Base-by-base conservation (phyloP, 2,113 vertebrate genomes). In the Nothobranchius furzeri region DNA sequence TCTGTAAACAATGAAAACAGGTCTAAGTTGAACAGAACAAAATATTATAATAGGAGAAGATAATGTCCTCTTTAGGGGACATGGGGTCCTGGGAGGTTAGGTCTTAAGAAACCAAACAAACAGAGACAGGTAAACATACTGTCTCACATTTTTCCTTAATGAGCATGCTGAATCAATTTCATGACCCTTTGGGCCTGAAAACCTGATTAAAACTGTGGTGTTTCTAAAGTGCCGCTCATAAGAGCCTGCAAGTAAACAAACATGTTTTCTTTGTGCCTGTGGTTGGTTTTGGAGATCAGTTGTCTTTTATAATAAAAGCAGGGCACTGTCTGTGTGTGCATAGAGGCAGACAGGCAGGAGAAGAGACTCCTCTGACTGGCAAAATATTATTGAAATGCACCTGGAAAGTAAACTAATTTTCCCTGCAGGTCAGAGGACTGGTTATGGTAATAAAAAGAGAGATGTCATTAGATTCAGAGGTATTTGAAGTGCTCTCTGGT, bases 381-480 rank as follows among this genome's bases (percentile, higher is more conserved):
- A 42, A 54, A 4, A 12, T 61, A 64, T 79, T 81, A 85, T 88
- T 85, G 79, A 82, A 81, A 80, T 73, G 72, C 84, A 69, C 81
- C 82, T 82, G 75, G 75, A 85, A 81, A 81, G 79, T 84, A 81
- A 88, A 87, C 75, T 72, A 42, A 87, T 88, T 84, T 78, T 75
- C 72, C 79, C 62, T 4, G 53, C 0, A 30, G 84, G 86, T 89
- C 88, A 87, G 75, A 88, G 76, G 76, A 79, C 76, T 83, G 81
- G 73, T 87, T 85, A 83, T 84, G 86, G 81, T 84, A 87, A 88
- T 90, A 86, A 87, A 88, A 83, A 67, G 76, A 76, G 75, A 72
- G 83, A 88, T 81, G 85, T 81, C 79, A 86, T 90, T 90, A 87
- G 77, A 88, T 83, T 64, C 82, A 71, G 74, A 69, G 68, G 76